phyloP scores from a whole-genome alignment of 2,797 vertebrate genomes.

The Leucoraja ocellata region DNA sequence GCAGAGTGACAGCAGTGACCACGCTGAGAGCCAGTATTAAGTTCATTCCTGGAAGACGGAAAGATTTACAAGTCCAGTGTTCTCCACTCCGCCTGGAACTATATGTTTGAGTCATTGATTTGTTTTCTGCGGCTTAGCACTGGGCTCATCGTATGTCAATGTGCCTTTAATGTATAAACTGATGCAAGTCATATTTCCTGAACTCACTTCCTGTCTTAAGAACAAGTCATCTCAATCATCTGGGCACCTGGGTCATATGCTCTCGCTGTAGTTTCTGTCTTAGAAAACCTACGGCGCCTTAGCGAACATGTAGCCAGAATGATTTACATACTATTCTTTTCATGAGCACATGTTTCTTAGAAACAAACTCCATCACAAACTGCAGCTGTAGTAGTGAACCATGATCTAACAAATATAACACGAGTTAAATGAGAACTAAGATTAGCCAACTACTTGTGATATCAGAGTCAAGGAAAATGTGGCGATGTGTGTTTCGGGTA shows the following conservation, averaged over 20 bases:
- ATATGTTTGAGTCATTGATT: background rate
- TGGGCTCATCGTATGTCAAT: background rate
- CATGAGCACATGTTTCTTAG: background rate
- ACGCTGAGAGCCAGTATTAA: background rate
- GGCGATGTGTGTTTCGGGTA: background rate
- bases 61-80: background rate
- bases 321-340: no score
- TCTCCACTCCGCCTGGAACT: background rate
- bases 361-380: background rate
- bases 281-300: background rate
- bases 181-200: conserved; percentile 1
- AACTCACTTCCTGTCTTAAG: conserved; percentile 10
- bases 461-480: background rate
- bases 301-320: background rate
- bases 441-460: background rate
- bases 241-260: no score
- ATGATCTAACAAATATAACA: no score
- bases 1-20: background rate
- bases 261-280: background rate
- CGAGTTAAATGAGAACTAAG: background rate
- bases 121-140: background rate
- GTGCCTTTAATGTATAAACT: background rate
- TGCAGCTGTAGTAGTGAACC: no score
- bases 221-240: background rate
- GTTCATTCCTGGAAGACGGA: background rate